Evolutionary conservation across 2,797 vertebrate species (phyloP).

Genomic region (Alectoris magna): DNA sequence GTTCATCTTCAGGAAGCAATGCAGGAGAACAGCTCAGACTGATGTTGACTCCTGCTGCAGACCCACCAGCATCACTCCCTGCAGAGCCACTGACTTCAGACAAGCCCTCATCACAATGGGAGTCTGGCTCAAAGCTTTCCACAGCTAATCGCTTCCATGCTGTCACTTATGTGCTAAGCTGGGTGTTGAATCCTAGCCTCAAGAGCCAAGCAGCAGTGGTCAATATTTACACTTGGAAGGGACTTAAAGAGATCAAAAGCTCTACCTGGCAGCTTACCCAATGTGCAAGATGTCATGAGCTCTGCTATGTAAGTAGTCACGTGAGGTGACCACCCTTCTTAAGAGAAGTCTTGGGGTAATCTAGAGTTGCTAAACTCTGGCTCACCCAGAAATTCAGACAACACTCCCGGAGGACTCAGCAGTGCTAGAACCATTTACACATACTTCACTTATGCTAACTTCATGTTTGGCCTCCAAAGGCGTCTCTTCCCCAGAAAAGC

Average conservation of each 20-base stretch:
- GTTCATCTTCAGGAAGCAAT: background rate
- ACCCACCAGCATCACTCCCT: background rate
- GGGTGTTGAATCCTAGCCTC: background rate
- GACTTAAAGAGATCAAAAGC: background rate
- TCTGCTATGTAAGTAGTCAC: background rate
- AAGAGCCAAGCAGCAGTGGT: background rate
- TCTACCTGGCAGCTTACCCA: background rate
- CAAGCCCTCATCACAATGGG: accelerated
- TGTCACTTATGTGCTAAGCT: accelerated
- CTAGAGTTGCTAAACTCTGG: background rate
- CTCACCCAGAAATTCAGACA: background rate
- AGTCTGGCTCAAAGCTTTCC: background rate
- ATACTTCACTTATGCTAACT: background rate
- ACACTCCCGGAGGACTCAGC: background rate
- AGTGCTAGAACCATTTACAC: background rate
- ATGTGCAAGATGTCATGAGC: background rate
- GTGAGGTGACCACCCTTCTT: background rate
- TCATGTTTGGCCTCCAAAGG: background rate
- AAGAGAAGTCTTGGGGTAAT: background rate
- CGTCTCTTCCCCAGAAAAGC: background rate
- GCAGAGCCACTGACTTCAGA: background rate
- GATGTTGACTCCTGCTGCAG: accelerated
- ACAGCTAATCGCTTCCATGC: accelerated
- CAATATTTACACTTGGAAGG: background rate
- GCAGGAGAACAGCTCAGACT: background rate